phyloP scores from a whole-genome alignment of 2,113 vertebrate species.

The Neolamprologus tretocephalus region DNA sequence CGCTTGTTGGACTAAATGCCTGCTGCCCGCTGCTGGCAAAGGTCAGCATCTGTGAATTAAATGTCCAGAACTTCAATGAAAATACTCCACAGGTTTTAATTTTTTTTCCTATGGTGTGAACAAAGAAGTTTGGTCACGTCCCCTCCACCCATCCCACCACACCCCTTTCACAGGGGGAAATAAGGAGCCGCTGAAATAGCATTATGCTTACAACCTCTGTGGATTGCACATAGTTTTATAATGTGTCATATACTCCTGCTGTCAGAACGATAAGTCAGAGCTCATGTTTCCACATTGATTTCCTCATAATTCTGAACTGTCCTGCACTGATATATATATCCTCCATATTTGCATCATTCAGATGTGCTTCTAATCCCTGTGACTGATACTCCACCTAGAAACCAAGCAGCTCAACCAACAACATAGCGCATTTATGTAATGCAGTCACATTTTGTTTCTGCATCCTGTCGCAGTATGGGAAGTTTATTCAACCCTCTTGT shows the following conservation, averaged over 20 bases:
- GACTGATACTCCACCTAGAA: background rate
- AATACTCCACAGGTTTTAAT: background rate
- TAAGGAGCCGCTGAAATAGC: background rate
- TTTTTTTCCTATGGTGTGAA: constrained; percentile 14
- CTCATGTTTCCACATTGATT: background rate
- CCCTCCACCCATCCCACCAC: constrained; percentile 32
- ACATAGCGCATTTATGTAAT: background rate
- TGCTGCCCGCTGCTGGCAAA: background rate
- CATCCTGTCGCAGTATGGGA: background rate
- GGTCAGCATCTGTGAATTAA: background rate
- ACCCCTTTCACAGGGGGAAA: background rate
- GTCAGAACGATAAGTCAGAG: background rate
- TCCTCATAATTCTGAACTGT: background rate
- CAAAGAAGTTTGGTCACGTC: constrained; percentile 33
- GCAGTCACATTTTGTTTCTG: background rate
- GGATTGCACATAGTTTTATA: background rate
- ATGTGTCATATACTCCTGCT: background rate
- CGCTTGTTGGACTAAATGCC: background rate
- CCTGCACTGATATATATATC: background rate
- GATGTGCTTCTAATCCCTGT: background rate
- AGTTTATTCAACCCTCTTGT: background rate
- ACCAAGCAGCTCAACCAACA: background rate
- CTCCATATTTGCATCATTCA: background rate
- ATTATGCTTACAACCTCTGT: background rate
- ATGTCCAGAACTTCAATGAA: background rate